Evolutionary conservation across 2,888 invertebrate species (phyloP).

Genomic region (Lymantria dispar): DNA sequence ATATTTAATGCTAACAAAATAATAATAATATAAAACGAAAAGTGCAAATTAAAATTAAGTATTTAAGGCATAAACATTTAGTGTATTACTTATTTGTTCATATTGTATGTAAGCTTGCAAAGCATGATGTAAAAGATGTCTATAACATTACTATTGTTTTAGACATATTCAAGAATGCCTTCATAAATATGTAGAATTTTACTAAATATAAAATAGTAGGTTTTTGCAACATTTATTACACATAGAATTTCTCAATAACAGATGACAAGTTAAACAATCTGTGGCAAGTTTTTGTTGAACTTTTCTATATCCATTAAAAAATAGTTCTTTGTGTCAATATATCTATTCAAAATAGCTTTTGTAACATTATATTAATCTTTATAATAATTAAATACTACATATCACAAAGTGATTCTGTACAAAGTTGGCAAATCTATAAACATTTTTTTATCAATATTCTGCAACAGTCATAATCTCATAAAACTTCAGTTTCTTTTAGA

Average conservation of each 20-base stretch:
- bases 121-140: conserved; percentile 11
- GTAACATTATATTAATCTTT: conserved; percentile 36
- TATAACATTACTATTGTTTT: conserved; percentile 12
- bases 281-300: not conserved
- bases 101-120: not conserved
- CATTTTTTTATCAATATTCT: conserved; percentile 23
- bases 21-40: conserved; percentile 15
- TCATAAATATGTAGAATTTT: conserved; percentile 19
- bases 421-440: conserved; percentile 45
- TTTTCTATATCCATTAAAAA: conserved; percentile 3
- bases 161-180: conserved; percentile 15
- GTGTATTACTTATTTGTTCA: not conserved
- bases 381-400: conserved; percentile 41
- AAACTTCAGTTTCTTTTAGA: conserved; percentile 12
- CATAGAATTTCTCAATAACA: conserved; percentile 13
- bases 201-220: conserved; percentile 16
- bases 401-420: conserved; percentile 48
- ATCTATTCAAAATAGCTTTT: conserved; percentile 41
- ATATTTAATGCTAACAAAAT: conserved; percentile 12
- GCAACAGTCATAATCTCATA: conserved; percentile 14
- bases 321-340: conserved; percentile 25
- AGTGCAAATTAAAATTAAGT: conserved; percentile 16
- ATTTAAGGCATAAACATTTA: not conserved
- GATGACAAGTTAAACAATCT: conserved; percentile 18
- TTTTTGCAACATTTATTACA: conserved; percentile 29